phyloP scores from a whole-genome alignment of 2,797 vertebrate species.

The Amblyopsis hoosieri region DNA sequence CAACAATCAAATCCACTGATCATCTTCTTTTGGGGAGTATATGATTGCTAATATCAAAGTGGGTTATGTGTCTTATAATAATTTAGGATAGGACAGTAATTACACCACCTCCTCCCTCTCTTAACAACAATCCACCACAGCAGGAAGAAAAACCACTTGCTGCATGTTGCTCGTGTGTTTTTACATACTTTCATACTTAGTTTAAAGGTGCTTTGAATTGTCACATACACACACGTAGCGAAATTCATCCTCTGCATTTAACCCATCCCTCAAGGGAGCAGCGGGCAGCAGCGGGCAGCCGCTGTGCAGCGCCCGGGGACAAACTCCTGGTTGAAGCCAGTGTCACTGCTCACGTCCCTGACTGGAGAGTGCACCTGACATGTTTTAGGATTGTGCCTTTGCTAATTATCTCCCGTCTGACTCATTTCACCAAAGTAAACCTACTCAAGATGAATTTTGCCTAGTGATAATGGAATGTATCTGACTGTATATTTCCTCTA shows the following conservation, averaged over 20 bases:
- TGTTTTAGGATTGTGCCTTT: neutral
- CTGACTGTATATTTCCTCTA: neutral
- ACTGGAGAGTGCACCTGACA: too few relatives aligned
- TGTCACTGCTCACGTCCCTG: too few relatives aligned
- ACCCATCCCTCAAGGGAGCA: too few relatives aligned
- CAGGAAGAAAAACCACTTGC: slow-evolving; percentile 51
- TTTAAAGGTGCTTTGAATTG: neutral
- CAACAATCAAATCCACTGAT: slow-evolving; percentile 81
- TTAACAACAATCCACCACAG: slow-evolving; percentile 55
- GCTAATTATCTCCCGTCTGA: slow-evolving; percentile 15
- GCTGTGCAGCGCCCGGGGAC: too few relatives aligned
- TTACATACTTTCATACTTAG: slow-evolving; percentile 31
- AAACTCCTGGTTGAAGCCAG: too few relatives aligned
- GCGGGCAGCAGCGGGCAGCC: too few relatives aligned
- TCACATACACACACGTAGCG: too few relatives aligned
- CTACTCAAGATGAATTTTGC: too few relatives aligned
- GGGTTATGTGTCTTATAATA: slow-evolving; percentile 75
- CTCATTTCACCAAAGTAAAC: too few relatives aligned
- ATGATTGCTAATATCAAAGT: slow-evolving; percentile 80
- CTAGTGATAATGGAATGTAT: too few relatives aligned
- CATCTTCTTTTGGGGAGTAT: slow-evolving; percentile 73
- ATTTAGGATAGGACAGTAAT: slow-evolving; percentile 74
- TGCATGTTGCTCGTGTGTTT: slow-evolving; percentile 28
- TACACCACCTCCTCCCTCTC: slow-evolving; percentile 60
- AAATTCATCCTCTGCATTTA: too few relatives aligned